A percentile compares a stretch with the other conserved stretches of the same genome.
Evolutionary conservation across 2,113 vertebrate species (phyloP).

Genomic region (Lates calcarifer): DNA sequence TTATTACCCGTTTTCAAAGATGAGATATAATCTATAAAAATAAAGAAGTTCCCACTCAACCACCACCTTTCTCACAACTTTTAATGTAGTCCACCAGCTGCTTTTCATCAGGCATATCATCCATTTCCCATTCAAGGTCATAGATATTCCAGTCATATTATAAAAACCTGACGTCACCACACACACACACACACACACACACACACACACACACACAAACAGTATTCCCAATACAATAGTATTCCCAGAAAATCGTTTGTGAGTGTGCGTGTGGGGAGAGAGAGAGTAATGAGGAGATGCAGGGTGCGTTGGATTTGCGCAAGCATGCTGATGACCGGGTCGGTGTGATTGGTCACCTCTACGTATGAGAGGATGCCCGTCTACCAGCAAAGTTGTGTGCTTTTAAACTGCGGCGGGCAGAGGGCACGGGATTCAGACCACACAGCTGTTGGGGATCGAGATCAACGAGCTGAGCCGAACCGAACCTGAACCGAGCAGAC

Average conservation of each 20-base stretch:
- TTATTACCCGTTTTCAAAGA: no score
- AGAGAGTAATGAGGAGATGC: neutral
- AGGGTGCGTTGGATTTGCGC: slow-evolving; percentile 36
- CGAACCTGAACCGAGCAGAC: no score
- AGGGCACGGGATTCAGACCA: neutral
- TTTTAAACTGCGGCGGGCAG: slow-evolving; percentile 57
- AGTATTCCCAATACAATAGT: slow-evolving; percentile 4
- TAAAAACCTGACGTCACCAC: slow-evolving; percentile 22
- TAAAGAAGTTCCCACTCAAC: no score
- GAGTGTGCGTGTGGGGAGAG: neutral
- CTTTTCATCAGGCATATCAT: neutral
- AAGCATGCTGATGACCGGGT: slow-evolving; percentile 25
- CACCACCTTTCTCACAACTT: neutral
- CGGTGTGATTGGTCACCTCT: slow-evolving; percentile 71
- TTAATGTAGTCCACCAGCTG: neutral
- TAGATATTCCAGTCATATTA: neutral
- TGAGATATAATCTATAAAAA: no score
- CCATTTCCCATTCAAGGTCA: neutral
- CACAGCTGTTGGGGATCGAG: neutral
- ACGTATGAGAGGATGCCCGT: slow-evolving; percentile 24
- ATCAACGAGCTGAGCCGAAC: neutral
- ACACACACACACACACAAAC: no score
- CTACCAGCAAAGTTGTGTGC: slow-evolving; percentile 25
- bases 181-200: no score
- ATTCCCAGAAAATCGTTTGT: slow-evolving; percentile 22